These are phyloP conservation scores for Muscicapa adusta DNA, from an alignment of 2,113 vertebrate species.

Conservation along the genomic window DNA sequence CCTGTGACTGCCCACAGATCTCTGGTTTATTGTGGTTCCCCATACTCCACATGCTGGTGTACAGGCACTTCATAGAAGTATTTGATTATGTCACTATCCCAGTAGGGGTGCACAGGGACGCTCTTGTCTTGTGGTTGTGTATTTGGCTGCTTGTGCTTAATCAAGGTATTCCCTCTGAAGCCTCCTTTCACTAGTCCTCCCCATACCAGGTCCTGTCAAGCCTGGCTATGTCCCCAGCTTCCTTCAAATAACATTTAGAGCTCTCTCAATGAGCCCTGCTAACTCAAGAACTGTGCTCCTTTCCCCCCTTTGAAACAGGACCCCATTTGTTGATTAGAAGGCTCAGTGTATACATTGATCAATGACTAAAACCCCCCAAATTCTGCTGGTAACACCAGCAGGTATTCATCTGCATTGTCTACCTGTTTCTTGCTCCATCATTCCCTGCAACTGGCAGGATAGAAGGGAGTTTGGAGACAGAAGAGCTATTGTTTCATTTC, in stretches of 20 bases:
- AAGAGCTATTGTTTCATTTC: fast-evolving
- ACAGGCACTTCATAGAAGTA: not conserved
- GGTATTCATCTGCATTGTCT: not conserved
- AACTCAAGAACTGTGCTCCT: not conserved
- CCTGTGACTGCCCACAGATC: not conserved
- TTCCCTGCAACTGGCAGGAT: not conserved
- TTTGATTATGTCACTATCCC: not conserved
- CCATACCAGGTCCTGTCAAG: not conserved
- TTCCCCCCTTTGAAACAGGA: not conserved
- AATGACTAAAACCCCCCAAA: not conserved
- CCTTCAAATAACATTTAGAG: not conserved
- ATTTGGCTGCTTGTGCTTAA: not conserved
- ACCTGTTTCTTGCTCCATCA: not conserved
- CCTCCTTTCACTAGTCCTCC: fast-evolving
- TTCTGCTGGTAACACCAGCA: not conserved
- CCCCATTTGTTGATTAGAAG: not conserved
- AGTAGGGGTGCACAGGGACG: not conserved
- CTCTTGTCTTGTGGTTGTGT: too few species aligned
- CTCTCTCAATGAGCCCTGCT: not conserved
- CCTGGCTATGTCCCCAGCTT: too few species aligned
- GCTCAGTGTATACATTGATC: not conserved
- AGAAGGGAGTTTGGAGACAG: not conserved
- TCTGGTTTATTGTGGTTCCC: not conserved
- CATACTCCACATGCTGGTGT: not conserved
- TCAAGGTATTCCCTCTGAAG: not conserved